A percentile compares a stretch with the other conserved stretches of the same genome.
Evolutionary conservation across 2,113 vertebrate genomes (phyloP).

Genomic region (Pedetes capensis): DNA sequence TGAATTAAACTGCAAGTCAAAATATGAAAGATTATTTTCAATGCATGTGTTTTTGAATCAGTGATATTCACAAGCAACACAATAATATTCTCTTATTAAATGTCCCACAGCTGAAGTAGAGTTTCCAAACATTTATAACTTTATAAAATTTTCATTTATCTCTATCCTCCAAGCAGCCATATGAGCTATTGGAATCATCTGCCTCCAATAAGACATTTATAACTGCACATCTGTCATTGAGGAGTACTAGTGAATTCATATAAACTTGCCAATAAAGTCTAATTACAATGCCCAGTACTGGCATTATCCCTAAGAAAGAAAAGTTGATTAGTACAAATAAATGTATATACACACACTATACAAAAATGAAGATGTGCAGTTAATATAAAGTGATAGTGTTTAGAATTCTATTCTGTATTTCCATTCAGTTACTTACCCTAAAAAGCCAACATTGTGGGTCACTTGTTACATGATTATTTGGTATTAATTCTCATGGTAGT

Average conservation of each 20-base stretch:
- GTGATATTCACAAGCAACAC: neutral
- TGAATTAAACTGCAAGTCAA: constrained; percentile 38
- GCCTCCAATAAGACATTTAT: neutral
- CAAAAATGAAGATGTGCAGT: neutral
- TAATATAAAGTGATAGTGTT: neutral
- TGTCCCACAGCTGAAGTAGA: neutral
- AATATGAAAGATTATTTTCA: constrained; percentile 17
- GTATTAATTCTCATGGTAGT: neutral
- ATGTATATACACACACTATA: neutral
- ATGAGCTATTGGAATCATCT: neutral
- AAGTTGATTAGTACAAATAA: neutral
- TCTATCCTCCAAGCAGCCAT: neutral
- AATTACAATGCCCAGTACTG: rapidly evolving
- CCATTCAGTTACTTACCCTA: neutral
- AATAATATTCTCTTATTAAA: neutral
- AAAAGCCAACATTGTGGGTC: neutral
- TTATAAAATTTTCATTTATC: neutral
- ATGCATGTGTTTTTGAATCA: neutral
- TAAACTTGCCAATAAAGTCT: neutral
- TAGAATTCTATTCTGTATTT: neutral
- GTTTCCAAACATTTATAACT: neutral
- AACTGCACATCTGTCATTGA: neutral
- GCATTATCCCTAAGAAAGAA: neutral
- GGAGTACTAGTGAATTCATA: neutral
- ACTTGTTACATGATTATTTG: neutral